Evolutionary conservation across 1,140 invertebrate genomes (phyloP), one percentile per base, ranked within the genome.

Genomic region (Anastrepha obliqua): DNA sequence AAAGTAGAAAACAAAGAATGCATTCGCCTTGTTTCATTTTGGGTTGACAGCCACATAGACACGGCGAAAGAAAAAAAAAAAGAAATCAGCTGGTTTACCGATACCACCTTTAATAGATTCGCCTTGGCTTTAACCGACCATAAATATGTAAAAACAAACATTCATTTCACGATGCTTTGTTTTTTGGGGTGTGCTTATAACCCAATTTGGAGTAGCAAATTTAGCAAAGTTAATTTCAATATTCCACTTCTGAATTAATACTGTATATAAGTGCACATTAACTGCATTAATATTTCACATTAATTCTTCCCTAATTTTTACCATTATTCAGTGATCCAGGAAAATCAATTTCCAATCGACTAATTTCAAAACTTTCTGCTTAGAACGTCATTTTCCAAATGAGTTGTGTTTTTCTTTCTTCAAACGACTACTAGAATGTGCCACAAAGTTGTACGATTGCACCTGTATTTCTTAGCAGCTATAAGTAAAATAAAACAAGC

Each of bases 311-410:
- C 29, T 29, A 0, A 29, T 29, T 29, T 29, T 29, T 29, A 29
- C 29, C 29, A 29, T 0, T 29, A 29, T 29, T 29, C 29, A 29
- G 29, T 1, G 29, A 29, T 29, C 29, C 29, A 29, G 29, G 29
- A 29, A 29, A 29, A 29, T 29, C 13, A 62, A 62, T 17, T 2
- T 17, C 8, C 15, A 62, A 17, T 62, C n/a, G n/a, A 62, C 29
- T 29, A 29, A 29, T 29, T 62, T 17, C 60, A 62, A 5, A 62
- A 62, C 9, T 17, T 4, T 62, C n/a, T 17, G 9, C n/a, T n/a
- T 2, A 81, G 9, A 81, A 55, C 9, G 11, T 55, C 8, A 81
- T 81, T 81, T 81, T 81, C 74, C 74, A 81, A 81, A 55, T 81
- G 74, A 55, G 47, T 55, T 0, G 17, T 64, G 8, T 29, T 47